Conservation (phyloP, 2,113 vertebrate genomes). For the Perca flavescens region DNA sequence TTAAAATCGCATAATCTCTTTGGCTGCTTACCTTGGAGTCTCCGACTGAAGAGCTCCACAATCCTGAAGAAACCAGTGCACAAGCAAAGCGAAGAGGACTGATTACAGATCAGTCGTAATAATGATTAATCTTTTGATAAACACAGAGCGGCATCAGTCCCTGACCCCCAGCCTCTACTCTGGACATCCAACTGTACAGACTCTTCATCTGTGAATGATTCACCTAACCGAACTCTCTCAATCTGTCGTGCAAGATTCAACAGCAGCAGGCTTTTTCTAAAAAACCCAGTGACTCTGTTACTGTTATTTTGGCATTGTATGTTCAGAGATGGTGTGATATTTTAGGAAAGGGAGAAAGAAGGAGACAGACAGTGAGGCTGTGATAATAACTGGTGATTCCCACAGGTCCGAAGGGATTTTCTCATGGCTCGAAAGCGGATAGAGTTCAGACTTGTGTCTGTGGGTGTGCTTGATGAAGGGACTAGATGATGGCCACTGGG, state of each 20-base stretch:
- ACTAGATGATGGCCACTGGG: slow-evolving; percentile 69
- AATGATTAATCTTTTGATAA: slow-evolving; percentile 69
- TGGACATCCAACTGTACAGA: slow-evolving; percentile 4
- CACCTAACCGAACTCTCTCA: slow-evolving; percentile 31
- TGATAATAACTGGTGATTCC: slow-evolving; percentile 74
- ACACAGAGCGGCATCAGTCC: slow-evolving; percentile 45
- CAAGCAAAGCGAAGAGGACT: slow-evolving; percentile 4
- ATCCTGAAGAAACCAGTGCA: slow-evolving; percentile 77
- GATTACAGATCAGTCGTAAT: slow-evolving; percentile 33
- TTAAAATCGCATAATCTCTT: background rate
- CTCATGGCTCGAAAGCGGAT: slow-evolving; percentile 67
- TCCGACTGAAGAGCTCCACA: slow-evolving; percentile 88
- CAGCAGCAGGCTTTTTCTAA: background rate
- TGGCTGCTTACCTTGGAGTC: slow-evolving; percentile 85
- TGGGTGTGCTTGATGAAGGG: slow-evolving; percentile 66
- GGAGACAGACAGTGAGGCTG: slow-evolving; percentile 56
- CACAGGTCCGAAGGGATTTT: slow-evolving; percentile 76
- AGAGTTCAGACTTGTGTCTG: slow-evolving; percentile 68
- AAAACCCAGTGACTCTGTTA: slow-evolving; percentile 8
- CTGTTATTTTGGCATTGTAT: slow-evolving; percentile 22
- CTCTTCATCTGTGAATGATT: slow-evolving; percentile 67
- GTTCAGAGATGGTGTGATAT: slow-evolving; percentile 44
- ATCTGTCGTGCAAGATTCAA: slow-evolving; percentile 18
- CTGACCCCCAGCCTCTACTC: slow-evolving; percentile 11
- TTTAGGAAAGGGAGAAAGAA: slow-evolving; percentile 41